Conservation (phyloP, 2,888 invertebrate genomes). For the Thelaira solivaga region DNA sequence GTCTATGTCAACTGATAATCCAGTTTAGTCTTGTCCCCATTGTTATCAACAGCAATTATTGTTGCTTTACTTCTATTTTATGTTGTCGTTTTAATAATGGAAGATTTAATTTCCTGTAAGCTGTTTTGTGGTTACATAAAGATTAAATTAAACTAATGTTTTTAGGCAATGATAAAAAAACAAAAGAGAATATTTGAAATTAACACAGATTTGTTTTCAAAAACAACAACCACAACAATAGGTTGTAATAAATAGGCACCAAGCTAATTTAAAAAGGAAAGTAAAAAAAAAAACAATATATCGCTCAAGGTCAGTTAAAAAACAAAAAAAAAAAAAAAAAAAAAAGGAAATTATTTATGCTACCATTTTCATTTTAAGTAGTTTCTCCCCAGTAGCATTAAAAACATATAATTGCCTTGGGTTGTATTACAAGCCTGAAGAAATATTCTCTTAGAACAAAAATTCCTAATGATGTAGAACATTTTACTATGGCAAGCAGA, state of each 20-base stretch:
- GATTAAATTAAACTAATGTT: slow-evolving; percentile 35
- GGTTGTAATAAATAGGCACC: neutral
- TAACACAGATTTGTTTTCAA: slow-evolving; percentile 30
- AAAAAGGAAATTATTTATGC: too few relatives aligned
- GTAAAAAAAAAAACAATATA: neutral
- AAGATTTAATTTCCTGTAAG: slow-evolving; percentile 63
- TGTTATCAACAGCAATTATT: slow-evolving; percentile 61
- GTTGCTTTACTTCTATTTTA: slow-evolving; percentile 44
- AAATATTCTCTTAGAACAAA: too few relatives aligned
- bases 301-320: neutral
- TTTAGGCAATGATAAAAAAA: slow-evolving; percentile 19
- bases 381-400: too few relatives aligned
- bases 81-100: slow-evolving; percentile 54
- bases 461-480: too few relatives aligned
- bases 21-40: slow-evolving; percentile 8
- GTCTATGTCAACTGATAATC: slow-evolving; percentile 29
- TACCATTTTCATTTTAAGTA: too few relatives aligned
- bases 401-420: too few relatives aligned
- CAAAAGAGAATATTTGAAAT: slow-evolving; percentile 4
- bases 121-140: slow-evolving; percentile 44
- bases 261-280: neutral
- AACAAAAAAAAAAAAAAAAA: too few relatives aligned
- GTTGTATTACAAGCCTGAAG: too few relatives aligned
- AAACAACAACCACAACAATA: neutral
- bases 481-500: too few relatives aligned